Percentiles rank a stretch among this genome's conserved stretches.
These are phyloP conservation scores for Pollenia griseotomentosa DNA, from an alignment of 2,888 invertebrate species.

Conservation along the genomic window DNA sequence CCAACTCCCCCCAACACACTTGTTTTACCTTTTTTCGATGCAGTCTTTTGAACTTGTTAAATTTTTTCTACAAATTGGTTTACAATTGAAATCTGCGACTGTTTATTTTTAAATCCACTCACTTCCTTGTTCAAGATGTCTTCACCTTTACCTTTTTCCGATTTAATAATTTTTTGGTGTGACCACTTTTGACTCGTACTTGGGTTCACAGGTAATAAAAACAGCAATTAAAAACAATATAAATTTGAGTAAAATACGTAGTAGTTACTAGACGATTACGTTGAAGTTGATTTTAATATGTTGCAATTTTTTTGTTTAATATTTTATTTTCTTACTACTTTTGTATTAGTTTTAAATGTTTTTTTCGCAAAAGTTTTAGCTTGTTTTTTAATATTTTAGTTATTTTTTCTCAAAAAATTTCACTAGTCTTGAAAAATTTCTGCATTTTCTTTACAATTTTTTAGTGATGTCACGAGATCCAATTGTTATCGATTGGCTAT, in stretches of 20 bases:
- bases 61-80: constrained; percentile 6
- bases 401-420: constrained; percentile 49
- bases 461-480: constrained; percentile 54
- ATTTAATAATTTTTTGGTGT: background rate
- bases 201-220: constrained; percentile 39
- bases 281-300: background rate
- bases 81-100: constrained; percentile 13
- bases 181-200: constrained; percentile 36
- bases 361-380: background rate
- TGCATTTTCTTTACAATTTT: constrained; percentile 57
- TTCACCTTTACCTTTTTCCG: background rate
- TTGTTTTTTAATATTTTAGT: constrained; percentile 10
- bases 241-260: constrained; percentile 27
- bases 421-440: constrained; percentile 54
- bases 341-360: background rate
- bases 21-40: constrained; percentile 5
- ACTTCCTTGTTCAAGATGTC: constrained; percentile 11
- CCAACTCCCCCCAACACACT: background rate
- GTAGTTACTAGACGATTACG: background rate
- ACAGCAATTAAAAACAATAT: constrained; percentile 30
- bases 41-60: background rate
- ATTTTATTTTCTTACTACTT: background rate
- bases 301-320: background rate
- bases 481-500: constrained; percentile 44
- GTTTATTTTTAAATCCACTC: constrained; percentile 4